Conservation (phyloP, 2,797 vertebrate species). For the Betta splendens region DNA sequence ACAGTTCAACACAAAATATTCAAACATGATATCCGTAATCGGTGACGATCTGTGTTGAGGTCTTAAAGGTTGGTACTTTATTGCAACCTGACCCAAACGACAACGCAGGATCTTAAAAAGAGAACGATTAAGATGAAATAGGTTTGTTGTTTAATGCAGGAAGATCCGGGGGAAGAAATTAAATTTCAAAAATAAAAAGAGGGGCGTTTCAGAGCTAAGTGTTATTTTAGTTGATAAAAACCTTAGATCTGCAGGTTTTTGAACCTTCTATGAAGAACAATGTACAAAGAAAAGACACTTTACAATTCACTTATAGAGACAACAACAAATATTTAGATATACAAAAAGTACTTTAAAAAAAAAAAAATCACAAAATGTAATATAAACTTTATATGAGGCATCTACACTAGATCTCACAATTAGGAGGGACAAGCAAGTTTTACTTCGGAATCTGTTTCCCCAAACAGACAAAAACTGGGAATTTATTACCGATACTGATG, state of each 20-base stretch:
- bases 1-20: slow-evolving; percentile 21
- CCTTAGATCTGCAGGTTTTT: slow-evolving; percentile 31
- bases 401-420: slow-evolving; percentile 36
- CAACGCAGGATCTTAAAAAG: slow-evolving; percentile 35
- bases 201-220: slow-evolving; percentile 29
- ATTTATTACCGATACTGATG: slow-evolving; percentile 59
- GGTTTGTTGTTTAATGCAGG: neutral
- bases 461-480: slow-evolving; percentile 47
- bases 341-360: slow-evolving; percentile 62
- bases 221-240: slow-evolving; percentile 44
- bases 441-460: slow-evolving; percentile 26
- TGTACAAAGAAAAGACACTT: slow-evolving; percentile 64
- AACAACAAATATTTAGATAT: slow-evolving; percentile 70
- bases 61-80: slow-evolving; percentile 10
- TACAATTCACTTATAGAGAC: slow-evolving; percentile 57
- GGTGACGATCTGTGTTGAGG: slow-evolving; percentile 22
- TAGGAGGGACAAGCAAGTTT: slow-evolving; percentile 24
- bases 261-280: slow-evolving; percentile 25
- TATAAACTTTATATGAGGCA: slow-evolving; percentile 38
- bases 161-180: neutral
- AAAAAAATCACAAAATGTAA: slow-evolving; percentile 46
- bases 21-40: slow-evolving; percentile 1
- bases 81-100: slow-evolving; percentile 1
- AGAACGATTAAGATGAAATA: slow-evolving; percentile 5
- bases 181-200: neutral